Percentiles rank a stretch among this genome's conserved stretches.
Evolutionary conservation across 2,888 invertebrate genomes (phyloP).

Genomic region (Hipparchia semele): DNA sequence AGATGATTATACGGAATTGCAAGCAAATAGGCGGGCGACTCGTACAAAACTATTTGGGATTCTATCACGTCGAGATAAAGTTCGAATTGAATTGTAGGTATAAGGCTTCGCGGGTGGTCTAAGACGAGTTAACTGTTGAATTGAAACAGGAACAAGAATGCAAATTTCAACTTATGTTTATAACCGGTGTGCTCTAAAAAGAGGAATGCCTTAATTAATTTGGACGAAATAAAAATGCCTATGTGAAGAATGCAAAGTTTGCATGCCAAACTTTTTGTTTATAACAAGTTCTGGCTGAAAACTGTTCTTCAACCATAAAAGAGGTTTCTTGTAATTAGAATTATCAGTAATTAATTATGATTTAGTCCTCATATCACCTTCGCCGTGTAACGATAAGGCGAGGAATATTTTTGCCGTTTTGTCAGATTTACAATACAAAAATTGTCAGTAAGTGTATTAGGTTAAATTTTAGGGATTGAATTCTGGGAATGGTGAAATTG

Average conservation of each 20-base stretch:
- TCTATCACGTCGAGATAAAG: constrained; percentile 71
- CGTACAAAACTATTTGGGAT: constrained; percentile 46
- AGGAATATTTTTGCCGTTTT: too few species aligned
- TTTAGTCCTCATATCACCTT: too few species aligned
- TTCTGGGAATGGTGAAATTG: too few species aligned
- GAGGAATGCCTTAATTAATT: constrained; percentile 37
- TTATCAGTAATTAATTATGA: too few species aligned
- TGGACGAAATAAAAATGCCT: constrained; percentile 28
- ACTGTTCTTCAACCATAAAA: neutral
- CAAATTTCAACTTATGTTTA: constrained; percentile 62
- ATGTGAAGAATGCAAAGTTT: constrained; percentile 5
- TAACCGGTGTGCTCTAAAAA: constrained; percentile 34
- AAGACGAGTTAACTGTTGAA: constrained; percentile 69
- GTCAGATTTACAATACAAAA: too few species aligned
- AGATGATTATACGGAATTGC: constrained; percentile 50
- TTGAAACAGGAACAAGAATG: constrained; percentile 71
- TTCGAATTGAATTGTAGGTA: constrained; percentile 63
- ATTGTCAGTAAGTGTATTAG: too few species aligned
- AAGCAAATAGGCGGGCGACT: constrained; percentile 48
- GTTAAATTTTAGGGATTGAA: too few species aligned
- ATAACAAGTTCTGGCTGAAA: constrained; percentile 1
- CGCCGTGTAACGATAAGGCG: too few species aligned
- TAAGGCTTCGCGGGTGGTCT: constrained; percentile 78
- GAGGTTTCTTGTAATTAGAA: too few species aligned
- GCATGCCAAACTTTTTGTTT: neutral